Evolutionary conservation across 2,113 vertebrate genomes (phyloP).

Genomic region (Mionectes macconnelli): DNA sequence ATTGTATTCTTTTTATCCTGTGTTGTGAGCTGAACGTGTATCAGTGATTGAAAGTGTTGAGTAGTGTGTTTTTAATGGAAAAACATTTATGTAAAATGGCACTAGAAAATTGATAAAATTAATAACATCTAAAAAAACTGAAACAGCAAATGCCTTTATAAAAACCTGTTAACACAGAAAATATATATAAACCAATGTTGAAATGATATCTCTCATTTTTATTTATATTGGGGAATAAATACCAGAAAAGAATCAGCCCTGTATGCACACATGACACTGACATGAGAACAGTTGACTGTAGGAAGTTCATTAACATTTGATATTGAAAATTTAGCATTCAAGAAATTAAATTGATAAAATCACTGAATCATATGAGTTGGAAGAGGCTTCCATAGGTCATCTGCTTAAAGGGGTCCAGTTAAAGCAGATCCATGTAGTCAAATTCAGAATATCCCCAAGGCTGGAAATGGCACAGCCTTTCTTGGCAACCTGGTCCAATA

Average conservation of each 20-base stretch:
- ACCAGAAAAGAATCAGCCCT: not conserved
- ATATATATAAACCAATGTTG: not conserved
- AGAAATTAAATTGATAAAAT: not conserved
- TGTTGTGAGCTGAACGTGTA: not conserved
- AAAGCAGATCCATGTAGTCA: not conserved
- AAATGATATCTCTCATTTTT: not conserved
- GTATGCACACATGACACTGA: not conserved
- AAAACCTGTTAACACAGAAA: not conserved
- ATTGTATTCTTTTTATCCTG: not conserved
- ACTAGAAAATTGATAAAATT: not conserved
- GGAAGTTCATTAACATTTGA: not conserved
- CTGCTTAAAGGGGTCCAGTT: not conserved
- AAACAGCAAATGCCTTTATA: not conserved
- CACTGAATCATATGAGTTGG: not conserved
- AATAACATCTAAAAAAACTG: not conserved
- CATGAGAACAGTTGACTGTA: not conserved
- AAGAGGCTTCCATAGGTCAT: not conserved
- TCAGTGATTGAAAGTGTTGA: not conserved
- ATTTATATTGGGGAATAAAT: not conserved
- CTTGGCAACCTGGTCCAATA: not conserved
- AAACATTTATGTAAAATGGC: not conserved
- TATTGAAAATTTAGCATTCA: not conserved
- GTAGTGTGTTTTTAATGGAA: not conserved
- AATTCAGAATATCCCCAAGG: not conserved
- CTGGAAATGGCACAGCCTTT: not conserved